These are phyloP conservation scores for Campopleginae sp. DNA, from an alignment of 2,888 invertebrate genomes.

Conservation along the genomic window DNA sequence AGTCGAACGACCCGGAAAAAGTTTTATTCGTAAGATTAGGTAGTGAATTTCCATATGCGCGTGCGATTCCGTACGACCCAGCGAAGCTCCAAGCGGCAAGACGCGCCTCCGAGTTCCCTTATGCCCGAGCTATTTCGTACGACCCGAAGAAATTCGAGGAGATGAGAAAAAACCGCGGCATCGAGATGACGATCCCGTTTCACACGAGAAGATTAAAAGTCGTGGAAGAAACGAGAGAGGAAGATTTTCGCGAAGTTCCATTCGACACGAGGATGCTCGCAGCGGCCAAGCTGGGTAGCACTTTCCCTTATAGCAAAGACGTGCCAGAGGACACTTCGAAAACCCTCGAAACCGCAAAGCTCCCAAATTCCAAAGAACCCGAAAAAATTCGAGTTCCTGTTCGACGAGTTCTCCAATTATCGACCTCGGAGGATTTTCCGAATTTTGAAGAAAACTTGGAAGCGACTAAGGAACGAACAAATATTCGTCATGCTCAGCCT, in stretches of 20 bases:
- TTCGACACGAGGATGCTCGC: slow-evolving; percentile 53
- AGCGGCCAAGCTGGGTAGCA: slow-evolving; percentile 36
- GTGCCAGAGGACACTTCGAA: slow-evolving; percentile 38
- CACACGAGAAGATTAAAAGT: slow-evolving; percentile 9
- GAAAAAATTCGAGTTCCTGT: slow-evolving; percentile 24
- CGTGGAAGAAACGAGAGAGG: not conserved
- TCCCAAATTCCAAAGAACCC: not conserved
- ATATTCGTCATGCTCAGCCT: not conserved
- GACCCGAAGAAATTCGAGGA: slow-evolving; percentile 49
- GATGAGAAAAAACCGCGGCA: not conserved
- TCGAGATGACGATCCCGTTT: not conserved
- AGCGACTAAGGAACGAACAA: not conserved
- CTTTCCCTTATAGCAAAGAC: slow-evolving; percentile 48
- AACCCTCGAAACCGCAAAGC: not conserved
- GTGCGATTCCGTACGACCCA: slow-evolving; percentile 15
- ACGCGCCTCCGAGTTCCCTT: slow-evolving; percentile 44
- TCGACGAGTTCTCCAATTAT: slow-evolving; percentile 7
- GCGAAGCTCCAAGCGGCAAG: slow-evolving; percentile 4
- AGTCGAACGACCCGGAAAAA: slow-evolving; percentile 11
- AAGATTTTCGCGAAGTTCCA: slow-evolving; percentile 5
- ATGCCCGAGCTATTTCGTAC: slow-evolving; percentile 39
- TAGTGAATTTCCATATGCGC: slow-evolving; percentile 24
- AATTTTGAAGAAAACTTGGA: not conserved
- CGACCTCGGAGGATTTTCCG: not conserved
- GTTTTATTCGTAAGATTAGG: not conserved